Evolutionary conservation across 1,140 invertebrate species (phyloP).

Genomic region (Pseudomyrmex pallidus): DNA sequence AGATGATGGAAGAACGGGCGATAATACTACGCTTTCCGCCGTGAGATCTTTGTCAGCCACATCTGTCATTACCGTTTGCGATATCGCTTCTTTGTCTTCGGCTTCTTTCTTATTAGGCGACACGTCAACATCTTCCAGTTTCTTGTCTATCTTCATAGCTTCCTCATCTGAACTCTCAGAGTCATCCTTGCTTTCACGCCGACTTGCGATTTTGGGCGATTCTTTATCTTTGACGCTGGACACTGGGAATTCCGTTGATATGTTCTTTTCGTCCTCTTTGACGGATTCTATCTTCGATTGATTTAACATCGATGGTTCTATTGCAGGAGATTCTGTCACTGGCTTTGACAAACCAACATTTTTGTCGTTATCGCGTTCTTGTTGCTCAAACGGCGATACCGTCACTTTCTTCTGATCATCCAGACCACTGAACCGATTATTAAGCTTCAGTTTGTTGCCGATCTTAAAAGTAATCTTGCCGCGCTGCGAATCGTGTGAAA

Average conservation of each 20-base stretch:
- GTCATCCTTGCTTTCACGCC: neutral
- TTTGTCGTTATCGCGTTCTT: neutral
- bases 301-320: neutral
- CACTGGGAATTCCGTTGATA: conserved; percentile 36
- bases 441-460: conserved; percentile 79
- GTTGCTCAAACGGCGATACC: neutral
- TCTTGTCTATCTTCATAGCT: neutral
- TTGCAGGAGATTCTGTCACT: neutral
- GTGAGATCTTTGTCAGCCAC: neutral
- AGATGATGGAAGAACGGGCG: conserved; percentile 37
- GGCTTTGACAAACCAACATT: neutral
- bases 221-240: conserved; percentile 64
- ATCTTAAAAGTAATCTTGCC: conserved; percentile 84
- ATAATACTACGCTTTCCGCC: neutral
- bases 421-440: conserved; percentile 80
- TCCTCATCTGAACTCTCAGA: conserved; percentile 50
- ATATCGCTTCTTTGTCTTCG: neutral
- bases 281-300: conserved; percentile 59
- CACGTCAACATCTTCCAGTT: neutral
- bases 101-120: neutral
- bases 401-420: conserved; percentile 71
- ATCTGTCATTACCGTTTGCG: neutral
- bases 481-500: conserved; percentile 79
- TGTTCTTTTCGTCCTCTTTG: conserved; percentile 71
- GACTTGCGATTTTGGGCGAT: conserved; percentile 25